Evolutionary conservation across 1,140 invertebrate genomes (phyloP).

Genomic region (Pemphigus obesinymphae): DNA sequence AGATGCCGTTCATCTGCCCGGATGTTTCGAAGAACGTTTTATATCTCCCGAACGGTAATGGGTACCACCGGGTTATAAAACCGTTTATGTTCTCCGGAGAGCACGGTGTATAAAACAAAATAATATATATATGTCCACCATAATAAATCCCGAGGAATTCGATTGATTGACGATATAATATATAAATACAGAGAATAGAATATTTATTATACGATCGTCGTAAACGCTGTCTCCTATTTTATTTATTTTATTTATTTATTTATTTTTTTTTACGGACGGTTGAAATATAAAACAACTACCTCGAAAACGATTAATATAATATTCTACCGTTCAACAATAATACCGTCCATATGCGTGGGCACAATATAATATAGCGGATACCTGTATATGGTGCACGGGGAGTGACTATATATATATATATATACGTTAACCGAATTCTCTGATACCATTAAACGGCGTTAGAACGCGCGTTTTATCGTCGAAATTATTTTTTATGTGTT

Average conservation of each 20-base stretch:
- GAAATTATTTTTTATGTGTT: background rate
- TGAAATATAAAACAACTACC: background rate
- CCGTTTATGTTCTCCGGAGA: too few species aligned
- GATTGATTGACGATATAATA: background rate
- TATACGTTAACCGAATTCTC: background rate
- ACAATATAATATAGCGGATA: background rate
- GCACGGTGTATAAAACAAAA: background rate
- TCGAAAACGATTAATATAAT: constrained; percentile 8
- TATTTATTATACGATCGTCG: background rate
- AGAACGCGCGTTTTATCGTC: background rate
- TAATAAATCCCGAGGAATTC: background rate
- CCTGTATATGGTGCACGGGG: background rate
- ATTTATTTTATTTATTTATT: too few species aligned
- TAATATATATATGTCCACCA: background rate
- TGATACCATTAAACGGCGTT: background rate
- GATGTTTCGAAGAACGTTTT: too few species aligned
- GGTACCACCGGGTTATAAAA: too few species aligned
- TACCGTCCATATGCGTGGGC: too few species aligned
- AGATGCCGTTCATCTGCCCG: too few species aligned
- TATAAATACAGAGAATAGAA: background rate
- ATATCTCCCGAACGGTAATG: too few species aligned
- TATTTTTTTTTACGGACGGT: background rate
- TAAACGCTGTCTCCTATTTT: background rate
- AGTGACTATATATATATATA: background rate
- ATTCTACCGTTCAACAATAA: background rate